These are phyloP conservation scores for Simalia tracyae DNA, from an alignment of 2,797 vertebrate species.

Conservation along the genomic window DNA sequence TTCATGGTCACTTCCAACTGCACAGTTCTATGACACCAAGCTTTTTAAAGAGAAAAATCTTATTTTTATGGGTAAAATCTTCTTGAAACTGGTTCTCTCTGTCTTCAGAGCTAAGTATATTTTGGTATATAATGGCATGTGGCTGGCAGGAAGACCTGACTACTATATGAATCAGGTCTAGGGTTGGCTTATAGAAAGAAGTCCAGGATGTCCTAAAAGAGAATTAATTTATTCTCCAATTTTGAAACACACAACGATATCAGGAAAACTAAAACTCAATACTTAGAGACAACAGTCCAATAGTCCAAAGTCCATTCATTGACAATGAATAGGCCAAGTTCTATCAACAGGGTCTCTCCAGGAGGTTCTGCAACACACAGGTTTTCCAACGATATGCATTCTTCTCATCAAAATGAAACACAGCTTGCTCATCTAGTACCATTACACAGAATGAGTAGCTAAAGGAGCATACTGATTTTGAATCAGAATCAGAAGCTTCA, in stretches of 20 bases:
- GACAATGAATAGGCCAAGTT: not conserved
- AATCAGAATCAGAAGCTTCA: slow-evolving; percentile 32
- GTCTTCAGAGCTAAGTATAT: not conserved
- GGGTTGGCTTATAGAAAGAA: not conserved
- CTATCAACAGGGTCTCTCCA: not conserved
- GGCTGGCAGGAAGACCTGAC: not conserved
- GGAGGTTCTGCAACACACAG: not conserved
- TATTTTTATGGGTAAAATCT: not conserved
- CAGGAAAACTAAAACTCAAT: not conserved
- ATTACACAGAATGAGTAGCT: not conserved
- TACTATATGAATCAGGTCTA: not conserved
- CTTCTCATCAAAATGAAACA: not conserved
- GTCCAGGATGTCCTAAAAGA: not conserved
- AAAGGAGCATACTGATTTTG: not conserved
- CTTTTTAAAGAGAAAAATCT: not conserved
- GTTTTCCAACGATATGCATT: too few relatives aligned
- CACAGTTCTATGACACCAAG: too few relatives aligned
- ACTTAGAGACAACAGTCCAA: not conserved
- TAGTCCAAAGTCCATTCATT: not conserved
- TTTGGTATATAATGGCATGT: not conserved
- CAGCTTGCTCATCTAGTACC: not conserved
- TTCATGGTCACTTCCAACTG: too few relatives aligned
- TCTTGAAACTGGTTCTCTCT: not conserved
- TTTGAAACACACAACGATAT: not conserved
- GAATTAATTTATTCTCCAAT: too few relatives aligned